phyloP scores from a whole-genome alignment of 2,888 invertebrate species.

The Catotricha subobsoleta region DNA sequence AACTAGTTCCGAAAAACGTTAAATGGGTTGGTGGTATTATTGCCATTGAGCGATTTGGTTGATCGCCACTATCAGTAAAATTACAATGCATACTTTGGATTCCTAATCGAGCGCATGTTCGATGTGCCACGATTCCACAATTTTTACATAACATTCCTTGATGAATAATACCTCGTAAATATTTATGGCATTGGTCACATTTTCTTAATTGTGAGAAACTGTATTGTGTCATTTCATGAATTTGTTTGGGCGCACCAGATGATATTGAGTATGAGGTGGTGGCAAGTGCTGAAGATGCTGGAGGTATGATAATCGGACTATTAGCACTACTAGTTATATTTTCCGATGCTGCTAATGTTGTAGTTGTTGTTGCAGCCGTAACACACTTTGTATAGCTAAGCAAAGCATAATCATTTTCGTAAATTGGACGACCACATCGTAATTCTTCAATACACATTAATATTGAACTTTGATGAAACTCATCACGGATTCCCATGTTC shows the following conservation, averaged over 20 bases:
- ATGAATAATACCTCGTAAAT: slow-evolving; percentile 46
- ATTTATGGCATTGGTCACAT: slow-evolving; percentile 56
- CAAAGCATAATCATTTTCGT: background rate
- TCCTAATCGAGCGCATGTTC: slow-evolving; percentile 47
- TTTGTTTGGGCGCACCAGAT: slow-evolving; percentile 10
- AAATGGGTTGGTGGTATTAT: slow-evolving; percentile 8
- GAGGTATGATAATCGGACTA: too few relatives aligned
- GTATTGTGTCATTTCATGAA: slow-evolving; percentile 37
- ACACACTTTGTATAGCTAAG: too few relatives aligned
- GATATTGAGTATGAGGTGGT: background rate
- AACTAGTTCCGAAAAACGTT: slow-evolving; percentile 41
- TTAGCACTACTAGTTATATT: too few relatives aligned
- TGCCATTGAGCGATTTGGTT: slow-evolving; percentile 15
- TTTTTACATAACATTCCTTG: slow-evolving; percentile 54
- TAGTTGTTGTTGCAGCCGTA: too few relatives aligned
- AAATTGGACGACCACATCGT: slow-evolving; percentile 19
- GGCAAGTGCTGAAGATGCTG: background rate
- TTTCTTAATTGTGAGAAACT: slow-evolving; percentile 47
- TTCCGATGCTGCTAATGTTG: too few relatives aligned
- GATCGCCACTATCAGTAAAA: slow-evolving; percentile 32
- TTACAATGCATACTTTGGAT: too few relatives aligned
- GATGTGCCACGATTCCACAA: slow-evolving; percentile 52
- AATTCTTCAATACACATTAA: slow-evolving; percentile 49
- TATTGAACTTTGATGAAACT: slow-evolving; percentile 51
- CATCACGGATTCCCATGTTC: slow-evolving; percentile 59